Evolutionary conservation across 2,888 invertebrate species (phyloP).

Genomic region (Drosophila kokeensis): DNA sequence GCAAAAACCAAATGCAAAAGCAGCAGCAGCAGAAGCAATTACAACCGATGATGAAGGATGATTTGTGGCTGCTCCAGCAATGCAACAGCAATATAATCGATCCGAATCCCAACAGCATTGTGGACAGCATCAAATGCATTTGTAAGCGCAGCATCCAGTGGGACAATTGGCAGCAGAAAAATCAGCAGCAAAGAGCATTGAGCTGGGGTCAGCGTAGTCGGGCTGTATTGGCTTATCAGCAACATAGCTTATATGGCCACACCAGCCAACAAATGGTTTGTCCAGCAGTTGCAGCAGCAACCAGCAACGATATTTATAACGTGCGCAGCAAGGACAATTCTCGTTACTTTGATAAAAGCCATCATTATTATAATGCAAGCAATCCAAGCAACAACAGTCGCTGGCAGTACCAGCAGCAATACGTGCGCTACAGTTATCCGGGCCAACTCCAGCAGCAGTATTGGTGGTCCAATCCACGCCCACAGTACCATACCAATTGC

Average conservation of each 20-base stretch:
- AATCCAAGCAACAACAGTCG: not conserved
- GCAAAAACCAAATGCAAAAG: not conserved
- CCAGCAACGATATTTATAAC: not conserved
- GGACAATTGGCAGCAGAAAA: slow-evolving; percentile 12
- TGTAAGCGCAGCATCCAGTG: slow-evolving; percentile 7
- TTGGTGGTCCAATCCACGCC: slow-evolving; percentile 17
- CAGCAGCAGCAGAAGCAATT: not conserved
- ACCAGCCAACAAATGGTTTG: not conserved
- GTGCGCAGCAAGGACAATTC: slow-evolving; percentile 1
- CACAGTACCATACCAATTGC: slow-evolving; percentile 17
- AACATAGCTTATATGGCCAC: slow-evolving; percentile 6
- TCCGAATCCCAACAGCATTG: slow-evolving; percentile 42
- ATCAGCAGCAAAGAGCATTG: not conserved
- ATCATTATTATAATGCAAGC: not conserved
- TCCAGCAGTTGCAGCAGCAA: slow-evolving; percentile 4
- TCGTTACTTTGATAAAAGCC: not conserved
- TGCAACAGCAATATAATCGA: slow-evolving; percentile 2
- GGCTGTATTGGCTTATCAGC: not conserved
- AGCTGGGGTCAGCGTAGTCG: slow-evolving; percentile 32
- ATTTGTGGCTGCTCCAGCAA: slow-evolving; percentile 12
- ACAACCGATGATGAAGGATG: not conserved
- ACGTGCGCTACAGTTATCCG: not conserved
- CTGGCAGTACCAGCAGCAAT: slow-evolving; percentile 9
- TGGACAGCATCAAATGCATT: slow-evolving; percentile 51
- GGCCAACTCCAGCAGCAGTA: slow-evolving; percentile 7